phyloP scores from a whole-genome alignment of 2,888 invertebrate species.

The Ormyrus thymus region DNA sequence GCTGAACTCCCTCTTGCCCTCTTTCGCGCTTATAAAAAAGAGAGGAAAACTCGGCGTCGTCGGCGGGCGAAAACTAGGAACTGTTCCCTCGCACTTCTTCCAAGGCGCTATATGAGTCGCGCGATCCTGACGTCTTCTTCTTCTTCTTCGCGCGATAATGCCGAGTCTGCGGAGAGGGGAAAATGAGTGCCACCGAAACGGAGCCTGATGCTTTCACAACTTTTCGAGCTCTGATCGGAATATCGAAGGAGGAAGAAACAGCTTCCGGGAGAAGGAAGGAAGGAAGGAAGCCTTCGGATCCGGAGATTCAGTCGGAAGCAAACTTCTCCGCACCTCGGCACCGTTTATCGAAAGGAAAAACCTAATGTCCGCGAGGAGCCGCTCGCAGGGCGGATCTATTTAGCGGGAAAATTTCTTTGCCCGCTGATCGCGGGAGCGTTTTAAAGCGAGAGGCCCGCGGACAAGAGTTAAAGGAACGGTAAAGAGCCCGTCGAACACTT shows the following conservation, averaged over 20 bases:
- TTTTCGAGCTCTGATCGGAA: slow-evolving; percentile 23
- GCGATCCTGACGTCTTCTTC: not conserved
- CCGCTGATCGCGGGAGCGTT: not conserved
- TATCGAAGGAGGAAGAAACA: slow-evolving; percentile 36
- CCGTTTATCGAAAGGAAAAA: no score
- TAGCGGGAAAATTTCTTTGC: no score
- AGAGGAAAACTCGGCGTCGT: not conserved
- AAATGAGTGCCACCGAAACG: not conserved
- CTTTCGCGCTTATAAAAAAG: slow-evolving; percentile 9
- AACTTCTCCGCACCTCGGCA: not conserved
- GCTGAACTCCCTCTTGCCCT: not conserved
- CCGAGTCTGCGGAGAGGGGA: slow-evolving; percentile 1
- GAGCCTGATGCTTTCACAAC: slow-evolving; percentile 8
- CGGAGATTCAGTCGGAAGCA: slow-evolving; percentile 9
- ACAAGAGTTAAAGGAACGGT: no score
- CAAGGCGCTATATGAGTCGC: slow-evolving; percentile 6
- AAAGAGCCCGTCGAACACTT: slow-evolving; percentile 14
- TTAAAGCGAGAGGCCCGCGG: slow-evolving; percentile 30
- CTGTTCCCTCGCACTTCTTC: not conserved
- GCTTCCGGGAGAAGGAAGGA: slow-evolving; percentile 6
- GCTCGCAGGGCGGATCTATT: no score
- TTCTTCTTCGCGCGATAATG: slow-evolving; percentile 6
- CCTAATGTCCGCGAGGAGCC: no score
- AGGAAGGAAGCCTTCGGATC: not conserved
- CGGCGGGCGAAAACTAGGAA: not conserved